Conservation (phyloP, 2,113 vertebrate genomes). For the Craseonycteris thonglongyai region DNA sequence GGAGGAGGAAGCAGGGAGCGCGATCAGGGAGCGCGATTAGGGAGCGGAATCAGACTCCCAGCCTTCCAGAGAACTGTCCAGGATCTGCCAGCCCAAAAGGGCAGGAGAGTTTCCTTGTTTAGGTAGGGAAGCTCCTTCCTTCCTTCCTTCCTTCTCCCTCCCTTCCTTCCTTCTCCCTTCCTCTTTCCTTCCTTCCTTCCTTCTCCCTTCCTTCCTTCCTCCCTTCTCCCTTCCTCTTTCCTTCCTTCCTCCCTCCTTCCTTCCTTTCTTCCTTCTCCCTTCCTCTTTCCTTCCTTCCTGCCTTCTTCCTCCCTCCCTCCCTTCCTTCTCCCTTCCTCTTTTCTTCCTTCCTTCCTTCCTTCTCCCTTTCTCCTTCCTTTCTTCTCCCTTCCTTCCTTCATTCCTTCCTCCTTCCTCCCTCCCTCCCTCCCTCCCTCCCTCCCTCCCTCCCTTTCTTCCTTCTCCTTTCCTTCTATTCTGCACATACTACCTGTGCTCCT, state of each 20-base stretch:
- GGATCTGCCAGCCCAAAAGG: not conserved
- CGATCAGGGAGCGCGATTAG: fast-evolving
- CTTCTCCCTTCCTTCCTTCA: not conserved
- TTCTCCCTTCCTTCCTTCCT: not conserved
- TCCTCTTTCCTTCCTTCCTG: not conserved
- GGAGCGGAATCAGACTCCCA: not conserved
- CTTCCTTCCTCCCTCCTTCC: too few species aligned
- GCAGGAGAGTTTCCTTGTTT: not conserved
- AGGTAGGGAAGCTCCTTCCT: not conserved
- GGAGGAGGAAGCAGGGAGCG: not conserved
- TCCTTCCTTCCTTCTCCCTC: fast-evolving
- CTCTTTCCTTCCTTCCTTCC: not conserved
- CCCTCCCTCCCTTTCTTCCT: not conserved
- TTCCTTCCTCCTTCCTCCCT: not conserved
- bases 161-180: not conserved
- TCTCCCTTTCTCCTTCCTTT: too few species aligned
- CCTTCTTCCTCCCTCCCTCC: not conserved
- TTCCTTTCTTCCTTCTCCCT: fast-evolving
- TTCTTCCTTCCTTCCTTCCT: fast-evolving
- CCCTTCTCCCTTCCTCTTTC: not conserved
- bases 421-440: not conserved
- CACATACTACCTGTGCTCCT: not conserved
- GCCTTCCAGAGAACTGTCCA: not conserved
- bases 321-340: not conserved
- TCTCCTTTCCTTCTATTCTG: too few species aligned